These are phyloP conservation scores for Pollachius pollachius DNA, from an alignment of 2,113 vertebrate genomes.

Conservation along the genomic window DNA sequence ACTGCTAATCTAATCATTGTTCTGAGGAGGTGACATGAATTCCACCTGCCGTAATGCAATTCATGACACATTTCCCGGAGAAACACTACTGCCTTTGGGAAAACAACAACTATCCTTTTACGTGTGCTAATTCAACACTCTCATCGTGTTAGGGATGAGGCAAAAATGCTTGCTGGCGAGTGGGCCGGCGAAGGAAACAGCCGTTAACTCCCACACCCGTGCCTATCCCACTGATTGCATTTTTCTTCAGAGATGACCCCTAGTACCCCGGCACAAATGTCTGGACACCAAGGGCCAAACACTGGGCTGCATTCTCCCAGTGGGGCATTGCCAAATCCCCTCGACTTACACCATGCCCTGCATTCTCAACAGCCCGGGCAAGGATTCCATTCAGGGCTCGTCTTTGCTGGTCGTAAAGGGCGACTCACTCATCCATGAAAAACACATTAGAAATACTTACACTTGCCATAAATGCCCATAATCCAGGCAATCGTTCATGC, in stretches of 20 bases:
- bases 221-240: conserved; percentile 47
- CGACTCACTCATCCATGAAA: conserved; percentile 62
- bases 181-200: conserved; percentile 44
- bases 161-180: conserved; percentile 34
- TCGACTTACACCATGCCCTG: conserved; percentile 20
- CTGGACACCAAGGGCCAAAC: conserved; percentile 44
- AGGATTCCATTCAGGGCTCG: conserved; percentile 33
- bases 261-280: conserved; percentile 10
- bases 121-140: conserved; percentile 56
- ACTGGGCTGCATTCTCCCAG: conserved; percentile 36
- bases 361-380: conserved; percentile 47
- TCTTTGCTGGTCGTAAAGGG: conserved; percentile 61
- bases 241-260: conserved; percentile 39
- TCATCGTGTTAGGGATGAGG: conserved; percentile 49
- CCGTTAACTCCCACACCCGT: conserved; percentile 34
- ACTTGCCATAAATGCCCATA: conserved; percentile 67
- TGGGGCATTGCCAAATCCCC: conserved; percentile 28
- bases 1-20: conserved; percentile 28
- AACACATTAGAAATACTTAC: conserved; percentile 64
- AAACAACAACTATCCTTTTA: conserved; percentile 37
- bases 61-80: conserved; percentile 48
- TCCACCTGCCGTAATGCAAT: conserved; percentile 66
- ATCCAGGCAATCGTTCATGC: conserved; percentile 64
- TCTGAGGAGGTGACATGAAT: conserved; percentile 53
- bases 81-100: conserved; percentile 44